Evolutionary conservation across 2,113 vertebrate genomes (phyloP).

Genomic region (Noturus placidus): DNA sequence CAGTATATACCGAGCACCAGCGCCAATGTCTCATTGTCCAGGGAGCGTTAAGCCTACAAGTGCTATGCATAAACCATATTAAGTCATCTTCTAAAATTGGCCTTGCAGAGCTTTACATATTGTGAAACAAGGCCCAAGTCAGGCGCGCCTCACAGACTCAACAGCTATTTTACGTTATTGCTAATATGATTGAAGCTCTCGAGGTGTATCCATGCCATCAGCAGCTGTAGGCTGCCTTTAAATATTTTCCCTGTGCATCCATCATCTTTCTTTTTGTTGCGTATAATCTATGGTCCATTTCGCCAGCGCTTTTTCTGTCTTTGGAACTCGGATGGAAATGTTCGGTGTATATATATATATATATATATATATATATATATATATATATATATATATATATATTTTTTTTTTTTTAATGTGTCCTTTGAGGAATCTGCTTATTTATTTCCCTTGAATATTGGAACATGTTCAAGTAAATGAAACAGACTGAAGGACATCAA

Average conservation of each 20-base stretch:
- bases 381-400: too few relatives aligned
- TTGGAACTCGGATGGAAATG: constrained; percentile 34
- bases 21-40: background rate
- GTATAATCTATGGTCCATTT: constrained; percentile 57
- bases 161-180: constrained; percentile 56
- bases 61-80: background rate
- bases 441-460: constrained; percentile 57
- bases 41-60: background rate
- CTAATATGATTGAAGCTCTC: constrained; percentile 54
- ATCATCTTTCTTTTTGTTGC: constrained; percentile 50
- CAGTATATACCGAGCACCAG: background rate
- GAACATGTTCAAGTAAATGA: constrained; percentile 51
- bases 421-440: constrained; percentile 49
- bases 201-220: constrained; percentile 42
- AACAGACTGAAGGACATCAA: constrained; percentile 56
- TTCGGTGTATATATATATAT: background rate
- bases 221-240: constrained; percentile 47
- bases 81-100: background rate
- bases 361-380: too few relatives aligned
- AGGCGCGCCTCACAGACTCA: constrained; percentile 42
- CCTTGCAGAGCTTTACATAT: constrained; percentile 37
- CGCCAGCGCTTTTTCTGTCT: constrained; percentile 34
- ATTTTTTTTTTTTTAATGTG: constrained; percentile 2
- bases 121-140: constrained; percentile 51
- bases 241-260: constrained; percentile 51